Conservation (phyloP, 64 coral and sea anemone species). For the Cladopsammia gracilis region DNA sequence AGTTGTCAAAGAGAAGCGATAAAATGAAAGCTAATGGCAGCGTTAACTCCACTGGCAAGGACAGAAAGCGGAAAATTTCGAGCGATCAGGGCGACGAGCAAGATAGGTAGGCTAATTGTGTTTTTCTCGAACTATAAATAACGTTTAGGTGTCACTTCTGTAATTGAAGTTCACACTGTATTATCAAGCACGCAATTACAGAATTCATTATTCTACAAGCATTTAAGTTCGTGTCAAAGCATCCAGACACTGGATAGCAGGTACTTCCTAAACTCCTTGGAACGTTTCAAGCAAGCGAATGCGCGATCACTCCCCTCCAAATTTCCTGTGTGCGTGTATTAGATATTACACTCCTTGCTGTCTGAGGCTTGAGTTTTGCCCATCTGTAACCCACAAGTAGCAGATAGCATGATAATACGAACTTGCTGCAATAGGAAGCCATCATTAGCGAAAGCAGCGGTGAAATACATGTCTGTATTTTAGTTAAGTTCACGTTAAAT, state of each 20-base stretch:
- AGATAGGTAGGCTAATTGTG: constrained; percentile 18
- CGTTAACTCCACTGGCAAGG: background rate
- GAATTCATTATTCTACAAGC: constrained; percentile 39
- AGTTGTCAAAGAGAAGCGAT: background rate
- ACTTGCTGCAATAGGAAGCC: background rate
- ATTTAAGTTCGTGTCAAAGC: background rate
- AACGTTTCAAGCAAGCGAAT: background rate
- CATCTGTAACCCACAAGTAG: background rate
- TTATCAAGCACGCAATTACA: constrained; percentile 45
- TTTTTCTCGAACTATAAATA: constrained; percentile 5
- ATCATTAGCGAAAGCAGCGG: background rate
- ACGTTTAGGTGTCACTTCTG: constrained; percentile 16
- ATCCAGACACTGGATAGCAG: background rate
- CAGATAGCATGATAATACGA: background rate
- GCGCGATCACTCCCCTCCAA: background rate
- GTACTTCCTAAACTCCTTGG: background rate
- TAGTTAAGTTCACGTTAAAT: background rate
- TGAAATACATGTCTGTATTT: background rate
- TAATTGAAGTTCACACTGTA: constrained; percentile 40
- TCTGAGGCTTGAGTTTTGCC: background rate
- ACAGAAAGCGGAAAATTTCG: constrained; percentile 27
- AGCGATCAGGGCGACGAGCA: background rate
- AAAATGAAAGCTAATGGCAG: constrained; percentile 29
- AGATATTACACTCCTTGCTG: background rate
- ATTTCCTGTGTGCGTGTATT: background rate